Evolutionary conservation across 2,113 vertebrate genomes (phyloP).

Genomic region (Pomatorhinus ruficollis): DNA sequence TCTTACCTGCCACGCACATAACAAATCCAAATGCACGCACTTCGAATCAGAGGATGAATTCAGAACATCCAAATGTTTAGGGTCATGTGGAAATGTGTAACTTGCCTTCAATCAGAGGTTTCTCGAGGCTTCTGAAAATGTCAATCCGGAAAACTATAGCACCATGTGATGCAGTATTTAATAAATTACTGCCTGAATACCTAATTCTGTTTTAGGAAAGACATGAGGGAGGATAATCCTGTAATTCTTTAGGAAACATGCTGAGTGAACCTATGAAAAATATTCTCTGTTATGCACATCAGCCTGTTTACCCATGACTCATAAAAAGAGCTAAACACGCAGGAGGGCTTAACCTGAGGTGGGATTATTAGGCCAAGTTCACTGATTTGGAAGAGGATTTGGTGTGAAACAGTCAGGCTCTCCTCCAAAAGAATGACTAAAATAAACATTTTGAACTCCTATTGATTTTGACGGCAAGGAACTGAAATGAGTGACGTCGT

Average conservation of each 20-base stretch:
- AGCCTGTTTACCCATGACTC: not conserved
- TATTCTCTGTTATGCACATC: not conserved
- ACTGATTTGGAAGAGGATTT: not conserved
- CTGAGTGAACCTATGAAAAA: constrained; percentile 8
- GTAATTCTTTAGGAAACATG: constrained; percentile 25
- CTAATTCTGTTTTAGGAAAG: constrained; percentile 35
- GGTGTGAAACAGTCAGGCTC: not conserved
- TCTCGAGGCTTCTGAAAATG: not conserved
- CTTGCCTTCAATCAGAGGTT: not conserved
- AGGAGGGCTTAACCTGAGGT: not conserved
- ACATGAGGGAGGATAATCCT: constrained; percentile 43
- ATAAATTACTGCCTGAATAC: constrained; percentile 31
- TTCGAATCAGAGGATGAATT: not conserved
- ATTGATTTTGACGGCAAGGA: constrained; percentile 6
- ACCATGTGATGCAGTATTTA: not conserved
- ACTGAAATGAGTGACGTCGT: not conserved
- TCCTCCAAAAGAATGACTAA: constrained; percentile 3
- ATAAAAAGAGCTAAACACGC: not conserved
- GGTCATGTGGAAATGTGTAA: not conserved
- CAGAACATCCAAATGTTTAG: not conserved
- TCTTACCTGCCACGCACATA: not conserved
- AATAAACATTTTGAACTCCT: constrained; percentile 25
- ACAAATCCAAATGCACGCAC: not conserved
- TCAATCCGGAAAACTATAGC: not conserved
- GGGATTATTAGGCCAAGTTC: constrained; percentile 8